Evolutionary conservation across 1,140 invertebrate genomes (phyloP), one percentile per base, ranked within the genome.

Genomic region (Hestina assimilis): DNA sequence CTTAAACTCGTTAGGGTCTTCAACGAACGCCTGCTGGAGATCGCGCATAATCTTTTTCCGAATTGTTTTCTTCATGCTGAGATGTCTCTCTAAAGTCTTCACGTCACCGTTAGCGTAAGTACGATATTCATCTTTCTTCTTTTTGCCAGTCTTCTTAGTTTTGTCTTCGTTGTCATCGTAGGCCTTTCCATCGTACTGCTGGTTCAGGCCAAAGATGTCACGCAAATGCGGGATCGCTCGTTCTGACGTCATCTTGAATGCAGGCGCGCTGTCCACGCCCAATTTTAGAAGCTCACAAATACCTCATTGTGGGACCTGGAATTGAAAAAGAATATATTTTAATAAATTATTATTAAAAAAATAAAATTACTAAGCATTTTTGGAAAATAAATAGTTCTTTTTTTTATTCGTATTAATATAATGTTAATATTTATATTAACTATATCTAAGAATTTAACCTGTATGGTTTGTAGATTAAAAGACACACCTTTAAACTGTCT

Each of bases 51-150:
- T 95, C 84, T 95, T 95, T 82, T 95, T 96, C 31, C 94, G 83
- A 52, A 95, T 95, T 4, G 94, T 95, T 77, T 96, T 96, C 87
- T 96, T 96, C 95, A 96, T 96, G 59, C 94, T 95, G 47, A 96
- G 88, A 77, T 95, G 94, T 55, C 94, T 89, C 71, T 96, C 95
- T 29, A 96, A 80, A 6, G 94, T 94, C 74, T 95, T 94, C 12
- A 94, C 92, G 72, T 94, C 93, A 12, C 90, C 92, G 61, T 93
- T 93, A 5, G 90, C 90, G 55, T 92, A 84, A 1, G 91, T 91
- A 59, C 91, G 90, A 69, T 89, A 91, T 66, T 92, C 92, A 35
- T 93, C 91, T 64, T 92, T 92, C 74, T 91, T 92, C 74, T 92
- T 92, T 47, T 87, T 89, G 57, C 29, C 43, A 4, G 89, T 88